Evolutionary conservation across 2,888 invertebrate species (phyloP).

Genomic region (Lepidocyrtoides sp.): DNA sequence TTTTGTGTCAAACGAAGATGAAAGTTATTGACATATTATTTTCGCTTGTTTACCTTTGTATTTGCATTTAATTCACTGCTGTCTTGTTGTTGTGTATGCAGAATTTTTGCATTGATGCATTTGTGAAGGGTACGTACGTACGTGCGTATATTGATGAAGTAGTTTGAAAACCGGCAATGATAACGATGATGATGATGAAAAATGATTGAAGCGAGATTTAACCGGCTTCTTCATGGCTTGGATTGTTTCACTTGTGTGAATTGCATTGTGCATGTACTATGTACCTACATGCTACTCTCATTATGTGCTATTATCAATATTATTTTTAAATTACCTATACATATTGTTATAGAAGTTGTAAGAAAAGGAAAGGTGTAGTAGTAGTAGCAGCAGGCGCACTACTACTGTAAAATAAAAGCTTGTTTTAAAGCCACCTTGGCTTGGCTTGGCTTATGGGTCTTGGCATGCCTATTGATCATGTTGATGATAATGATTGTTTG

Average conservation of each 20-base stretch:
- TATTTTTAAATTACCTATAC: not conserved
- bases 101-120: not conserved
- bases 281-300: no score
- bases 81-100: no score
- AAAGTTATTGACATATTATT: conserved; percentile 61
- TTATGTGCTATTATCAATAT: conserved; percentile 1
- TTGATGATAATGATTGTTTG: not conserved
- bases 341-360: conserved; percentile 13
- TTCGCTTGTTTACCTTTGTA: conserved; percentile 33
- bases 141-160: not conserved
- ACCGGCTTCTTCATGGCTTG: conserved; percentile 25
- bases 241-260: not conserved
- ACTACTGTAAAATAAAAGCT: not conserved
- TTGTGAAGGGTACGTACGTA: not conserved
- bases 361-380: conserved; percentile 8
- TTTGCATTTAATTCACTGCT: not conserved
- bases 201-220: conserved; percentile 30
- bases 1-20: conserved; percentile 60
- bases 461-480: conserved; percentile 31
- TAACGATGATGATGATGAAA: no score
- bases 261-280: not conserved
- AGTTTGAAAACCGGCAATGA: not conserved
- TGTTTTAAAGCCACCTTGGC: conserved; percentile 21
- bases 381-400: not conserved
- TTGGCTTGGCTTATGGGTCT: not conserved